Conservation (phyloP, 2,113 vertebrate genomes). For the Bufo bufo region DNA sequence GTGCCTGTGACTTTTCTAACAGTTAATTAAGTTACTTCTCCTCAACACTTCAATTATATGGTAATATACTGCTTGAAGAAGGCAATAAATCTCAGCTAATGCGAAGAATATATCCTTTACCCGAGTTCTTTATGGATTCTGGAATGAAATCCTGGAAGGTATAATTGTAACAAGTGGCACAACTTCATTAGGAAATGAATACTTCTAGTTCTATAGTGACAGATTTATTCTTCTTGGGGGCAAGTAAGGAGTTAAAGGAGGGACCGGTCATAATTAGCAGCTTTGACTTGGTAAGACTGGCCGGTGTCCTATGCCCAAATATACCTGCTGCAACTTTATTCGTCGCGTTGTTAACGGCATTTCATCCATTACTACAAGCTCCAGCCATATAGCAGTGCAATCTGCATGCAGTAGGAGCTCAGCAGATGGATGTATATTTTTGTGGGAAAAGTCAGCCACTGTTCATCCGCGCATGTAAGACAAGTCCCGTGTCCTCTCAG, state of each 20-base stretch:
- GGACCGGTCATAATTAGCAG: neutral
- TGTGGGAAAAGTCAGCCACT: too few relatives aligned
- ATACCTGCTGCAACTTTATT: too few relatives aligned
- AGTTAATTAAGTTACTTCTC: constrained; percentile 14
- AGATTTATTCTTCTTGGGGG: neutral
- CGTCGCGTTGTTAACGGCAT: too few relatives aligned
- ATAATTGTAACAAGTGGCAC: constrained; percentile 26
- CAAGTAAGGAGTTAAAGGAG: neutral
- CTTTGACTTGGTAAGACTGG: neutral
- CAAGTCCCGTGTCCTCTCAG: too few relatives aligned
- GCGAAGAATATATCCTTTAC: constrained; percentile 1
- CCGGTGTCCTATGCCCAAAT: too few relatives aligned
- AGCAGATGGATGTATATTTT: too few relatives aligned
- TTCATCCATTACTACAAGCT: neutral
- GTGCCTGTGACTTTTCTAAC: neutral
- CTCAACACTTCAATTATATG: constrained; percentile 17
- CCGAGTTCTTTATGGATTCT: constrained; percentile 5
- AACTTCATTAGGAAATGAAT: constrained; percentile 2
- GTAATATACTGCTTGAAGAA: neutral
- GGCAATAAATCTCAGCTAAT: constrained; percentile 31
- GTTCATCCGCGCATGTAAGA: too few relatives aligned
- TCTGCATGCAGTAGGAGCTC: too few relatives aligned
- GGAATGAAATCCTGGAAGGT: constrained; percentile 8
- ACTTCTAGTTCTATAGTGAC: neutral
- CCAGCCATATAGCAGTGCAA: too few relatives aligned